Evolutionary conservation across 2,888 invertebrate genomes (phyloP).

Genomic region (Brachyopa scutellaris): DNA sequence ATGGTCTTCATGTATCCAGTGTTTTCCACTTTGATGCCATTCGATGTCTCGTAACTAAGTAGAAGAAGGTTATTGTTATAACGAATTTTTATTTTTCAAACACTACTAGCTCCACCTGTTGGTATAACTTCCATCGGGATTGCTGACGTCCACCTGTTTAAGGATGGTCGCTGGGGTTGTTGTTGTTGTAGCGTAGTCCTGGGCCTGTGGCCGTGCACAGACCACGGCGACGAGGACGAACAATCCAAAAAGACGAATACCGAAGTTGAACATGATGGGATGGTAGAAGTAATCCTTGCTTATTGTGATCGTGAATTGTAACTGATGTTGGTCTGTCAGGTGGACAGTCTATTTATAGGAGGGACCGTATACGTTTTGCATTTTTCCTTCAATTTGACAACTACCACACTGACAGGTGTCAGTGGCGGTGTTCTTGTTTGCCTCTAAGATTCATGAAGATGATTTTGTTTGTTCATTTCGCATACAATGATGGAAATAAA

Average conservation of each 20-base stretch:
- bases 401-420: slow-evolving; percentile 45
- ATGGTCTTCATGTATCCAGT: slow-evolving; percentile 87
- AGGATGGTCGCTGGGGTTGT: slow-evolving; percentile 82
- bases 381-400: slow-evolving; percentile 49
- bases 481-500: slow-evolving; percentile 38
- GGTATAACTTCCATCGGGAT: slow-evolving; percentile 82
- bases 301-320: slow-evolving; percentile 49
- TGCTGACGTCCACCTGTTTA: slow-evolving; percentile 81
- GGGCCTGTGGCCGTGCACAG: slow-evolving; percentile 71
- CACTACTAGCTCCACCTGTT: slow-evolving; percentile 79
- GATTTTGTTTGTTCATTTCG: slow-evolving; percentile 64
- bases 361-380: slow-evolving; percentile 39
- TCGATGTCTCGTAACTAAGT: slow-evolving; percentile 88
- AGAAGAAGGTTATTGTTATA: background rate
- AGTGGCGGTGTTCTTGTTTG: slow-evolving; percentile 60
- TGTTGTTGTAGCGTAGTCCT: slow-evolving; percentile 74
- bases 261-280: slow-evolving; percentile 51
- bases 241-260: slow-evolving; percentile 63
- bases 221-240: slow-evolving; percentile 76
- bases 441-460: slow-evolving; percentile 61
- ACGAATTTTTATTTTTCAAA: background rate
- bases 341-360: slow-evolving; percentile 70
- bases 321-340: slow-evolving; percentile 64
- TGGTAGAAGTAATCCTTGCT: slow-evolving; percentile 58
- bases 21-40: slow-evolving; percentile 90